phyloP scores from a whole-genome alignment of 35 echinoderm and acorn worm species.

The Holothuria glaberrima region DNA sequence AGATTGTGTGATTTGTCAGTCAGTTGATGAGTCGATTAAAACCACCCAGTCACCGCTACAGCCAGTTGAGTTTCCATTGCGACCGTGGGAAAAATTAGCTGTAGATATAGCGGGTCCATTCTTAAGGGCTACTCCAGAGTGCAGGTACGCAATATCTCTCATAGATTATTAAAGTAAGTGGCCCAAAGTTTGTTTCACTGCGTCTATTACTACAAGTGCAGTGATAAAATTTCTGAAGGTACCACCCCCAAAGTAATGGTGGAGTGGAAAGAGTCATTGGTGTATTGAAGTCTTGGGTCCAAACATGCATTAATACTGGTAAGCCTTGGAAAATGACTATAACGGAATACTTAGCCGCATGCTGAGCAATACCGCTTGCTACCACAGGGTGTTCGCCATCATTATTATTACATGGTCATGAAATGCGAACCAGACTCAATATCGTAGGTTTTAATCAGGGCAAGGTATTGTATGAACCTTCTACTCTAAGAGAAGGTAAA shows the following conservation, averaged over 20 bases:
- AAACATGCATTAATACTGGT: constrained; percentile 7
- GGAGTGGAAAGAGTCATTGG: constrained; percentile 39
- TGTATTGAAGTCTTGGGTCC: background rate
- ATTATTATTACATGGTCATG: constrained; percentile 22
- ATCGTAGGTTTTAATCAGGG: constrained; percentile 4
- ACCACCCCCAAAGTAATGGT: too few relatives aligned
- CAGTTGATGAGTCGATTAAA: constrained; percentile 7
- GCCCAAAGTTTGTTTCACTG: background rate
- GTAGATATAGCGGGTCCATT: constrained; percentile 45
- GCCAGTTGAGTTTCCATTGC: constrained; percentile 9
- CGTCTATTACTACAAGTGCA: background rate
- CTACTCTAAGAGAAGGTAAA: too few relatives aligned
- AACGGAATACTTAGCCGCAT: background rate
- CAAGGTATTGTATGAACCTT: background rate
- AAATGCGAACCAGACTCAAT: constrained; percentile 9
- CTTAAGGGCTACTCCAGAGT: background rate
- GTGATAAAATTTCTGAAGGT: constrained; percentile 22
- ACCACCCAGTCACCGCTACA: background rate
- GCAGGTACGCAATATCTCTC: background rate
- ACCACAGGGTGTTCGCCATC: constrained; percentile 32
- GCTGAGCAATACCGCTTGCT: constrained; percentile 10
- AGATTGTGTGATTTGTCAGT: constrained; percentile 26
- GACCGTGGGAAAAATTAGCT: constrained; percentile 10
- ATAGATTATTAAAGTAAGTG: constrained; percentile 1
- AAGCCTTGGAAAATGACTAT: background rate